phyloP scores from a whole-genome alignment of 1,140 invertebrate species.

The Palaemon carinicauda region DNA sequence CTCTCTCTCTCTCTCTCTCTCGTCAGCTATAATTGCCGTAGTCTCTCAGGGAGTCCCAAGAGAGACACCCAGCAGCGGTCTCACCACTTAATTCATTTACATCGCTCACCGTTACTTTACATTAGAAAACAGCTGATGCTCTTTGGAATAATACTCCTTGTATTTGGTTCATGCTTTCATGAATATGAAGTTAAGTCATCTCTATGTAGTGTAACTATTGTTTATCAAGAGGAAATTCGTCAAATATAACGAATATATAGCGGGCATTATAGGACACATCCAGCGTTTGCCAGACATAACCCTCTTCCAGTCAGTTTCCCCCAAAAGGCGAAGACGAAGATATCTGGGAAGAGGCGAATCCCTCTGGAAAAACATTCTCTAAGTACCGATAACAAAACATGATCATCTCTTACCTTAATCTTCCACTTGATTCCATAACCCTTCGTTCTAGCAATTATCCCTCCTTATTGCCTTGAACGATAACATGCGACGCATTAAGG shows the following conservation, averaged over 20 bases:
- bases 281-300: too few relatives aligned
- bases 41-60: background rate
- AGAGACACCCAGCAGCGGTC: constrained; percentile 7
- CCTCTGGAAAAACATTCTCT: constrained; percentile 13
- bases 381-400: constrained; percentile 46
- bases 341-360: background rate
- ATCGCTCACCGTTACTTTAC: constrained; percentile 54
- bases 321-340: background rate
- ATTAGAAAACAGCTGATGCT: constrained; percentile 55
- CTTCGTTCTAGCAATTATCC: background rate
- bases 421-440: constrained; percentile 4
- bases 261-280: too few relatives aligned
- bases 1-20: constrained; percentile 4
- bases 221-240: too few relatives aligned
- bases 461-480: background rate
- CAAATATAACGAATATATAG: too few relatives aligned
- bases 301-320: too few relatives aligned
- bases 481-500: constrained; percentile 11
- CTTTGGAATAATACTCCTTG: background rate
- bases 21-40: background rate
- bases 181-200: too few relatives aligned
- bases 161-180: too few relatives aligned
- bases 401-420: constrained; percentile 28
- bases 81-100: constrained; percentile 57
- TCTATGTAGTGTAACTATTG: too few relatives aligned